A percentile compares a stretch with the other conserved stretches of the same genome.
Conservation (phyloP, 2,113 vertebrate genomes). For the Stictonetta naevosa region DNA sequence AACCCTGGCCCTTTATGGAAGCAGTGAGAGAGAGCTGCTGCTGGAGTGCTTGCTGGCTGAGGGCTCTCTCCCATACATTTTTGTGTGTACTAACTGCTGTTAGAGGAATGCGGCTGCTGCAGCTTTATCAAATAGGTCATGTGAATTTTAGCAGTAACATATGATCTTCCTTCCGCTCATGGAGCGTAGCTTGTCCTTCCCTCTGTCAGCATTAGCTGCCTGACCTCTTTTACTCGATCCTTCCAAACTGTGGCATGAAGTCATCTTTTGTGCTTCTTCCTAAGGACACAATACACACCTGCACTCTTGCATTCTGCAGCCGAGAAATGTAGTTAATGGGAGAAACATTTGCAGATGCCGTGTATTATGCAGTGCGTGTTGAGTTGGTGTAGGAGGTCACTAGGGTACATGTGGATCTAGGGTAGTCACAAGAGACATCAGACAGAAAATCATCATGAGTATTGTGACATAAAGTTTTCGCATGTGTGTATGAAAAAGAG, state of each 20-base stretch:
- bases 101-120: background rate
- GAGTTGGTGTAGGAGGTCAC: background rate
- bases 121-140: slow-evolving; percentile 25
- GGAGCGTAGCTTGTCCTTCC: background rate
- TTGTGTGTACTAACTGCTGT: background rate
- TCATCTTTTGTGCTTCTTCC: background rate
- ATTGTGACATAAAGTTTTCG: background rate
- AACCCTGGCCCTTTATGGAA: background rate
- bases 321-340: background rate
- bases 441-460: background rate
- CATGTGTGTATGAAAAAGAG: background rate
- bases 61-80: background rate
- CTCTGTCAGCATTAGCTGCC: background rate
- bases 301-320: background rate
- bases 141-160: slow-evolving; percentile 17
- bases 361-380: accelerated
- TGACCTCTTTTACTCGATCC: slow-evolving; percentile 6
- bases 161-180: slow-evolving; percentile 17
- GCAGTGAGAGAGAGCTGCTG: background rate
- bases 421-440: background rate
- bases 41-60: background rate
- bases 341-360: background rate
- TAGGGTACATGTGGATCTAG: background rate
- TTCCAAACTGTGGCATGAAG: background rate
- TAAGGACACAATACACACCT: background rate